phyloP scores from a whole-genome alignment of 35 echinoderm and acorn worm genomes.

The Heliocidaris erythrogramma region DNA sequence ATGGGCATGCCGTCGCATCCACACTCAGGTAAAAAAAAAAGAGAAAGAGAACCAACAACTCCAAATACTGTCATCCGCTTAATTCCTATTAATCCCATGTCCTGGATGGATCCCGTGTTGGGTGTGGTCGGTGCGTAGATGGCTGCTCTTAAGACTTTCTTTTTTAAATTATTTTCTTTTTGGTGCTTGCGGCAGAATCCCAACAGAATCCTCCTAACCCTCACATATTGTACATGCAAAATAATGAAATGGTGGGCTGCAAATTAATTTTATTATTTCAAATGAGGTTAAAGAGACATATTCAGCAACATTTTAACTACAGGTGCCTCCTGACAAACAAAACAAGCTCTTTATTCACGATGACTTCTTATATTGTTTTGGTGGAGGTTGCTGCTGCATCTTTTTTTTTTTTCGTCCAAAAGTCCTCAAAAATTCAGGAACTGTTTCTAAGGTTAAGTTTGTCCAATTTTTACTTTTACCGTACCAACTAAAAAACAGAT shows the following conservation, averaged over 20 bases:
- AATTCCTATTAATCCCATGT: background rate
- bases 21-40: slow-evolving; percentile 19
- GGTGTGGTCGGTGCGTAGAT: background rate
- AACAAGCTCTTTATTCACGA: background rate
- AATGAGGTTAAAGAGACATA: background rate
- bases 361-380: background rate
- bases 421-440: background rate
- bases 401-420: background rate
- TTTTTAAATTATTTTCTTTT: background rate
- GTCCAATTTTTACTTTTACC: background rate
- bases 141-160: background rate
- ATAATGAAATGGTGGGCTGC: background rate
- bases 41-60: background rate
- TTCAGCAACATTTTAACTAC: background rate
- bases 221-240: background rate
- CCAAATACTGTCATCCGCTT: slow-evolving; percentile 9
- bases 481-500: background rate
- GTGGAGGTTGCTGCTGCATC: background rate
- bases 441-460: background rate
- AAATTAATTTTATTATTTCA: background rate
- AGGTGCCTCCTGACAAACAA: background rate
- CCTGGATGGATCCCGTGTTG: background rate
- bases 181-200: background rate
- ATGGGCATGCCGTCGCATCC: slow-evolving; percentile 36
- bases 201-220: background rate